Base-by-base conservation (phyloP, 2,888 invertebrate genomes). In the Ecdyonurus torrentis region DNA sequence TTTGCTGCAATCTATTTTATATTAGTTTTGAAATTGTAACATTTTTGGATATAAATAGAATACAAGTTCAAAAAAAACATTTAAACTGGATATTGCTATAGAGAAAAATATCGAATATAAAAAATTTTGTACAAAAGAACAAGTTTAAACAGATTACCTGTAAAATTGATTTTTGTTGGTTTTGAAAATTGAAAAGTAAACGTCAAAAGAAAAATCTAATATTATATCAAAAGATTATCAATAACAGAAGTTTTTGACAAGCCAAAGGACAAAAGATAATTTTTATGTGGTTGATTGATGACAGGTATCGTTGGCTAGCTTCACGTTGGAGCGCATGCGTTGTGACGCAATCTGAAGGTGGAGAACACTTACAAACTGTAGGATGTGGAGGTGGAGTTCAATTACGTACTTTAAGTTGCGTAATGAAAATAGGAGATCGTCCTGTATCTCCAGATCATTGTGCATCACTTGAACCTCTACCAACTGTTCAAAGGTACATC, bases 381-480 rank as follows among this genome's bases (percentile, higher is more conserved):
- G 70, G 71, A 15, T 83, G 83, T 66, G 83, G 82, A 1, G 83
- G 82, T 19, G 83, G 83, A 0, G 76, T 81, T 52, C 82, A 82
- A 71, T 72, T 80, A 20, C 71, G 83, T 1, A 79, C 79, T 59
- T 78, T 80, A 1, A 78, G 78, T 2, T 83, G 83, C 69, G 78
- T 80, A 10, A 75, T 77, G 50, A 65, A 67, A 15, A 75, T 77
- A 2, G 79, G 79, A 0, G 61, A 64, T 22, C 70, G 77, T 1
- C 74, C 78, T 10, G 68, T 81, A 18, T 76, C 77, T 55, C 73
- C 76, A 0, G 76, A 75, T 2, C 77, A 79, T 65, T 81, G 81
- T 66, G 76, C 77, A 0, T 78, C 79, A 60, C 75, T 79, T 0
- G 76, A 77, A 1, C 74, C 79, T 70, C 78, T 81, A 0, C 79